Evolutionary conservation across 37 sponge, comb jelly and placozoan genomes (phyloP).

Genomic region (Cliona cf. orientalis): DNA sequence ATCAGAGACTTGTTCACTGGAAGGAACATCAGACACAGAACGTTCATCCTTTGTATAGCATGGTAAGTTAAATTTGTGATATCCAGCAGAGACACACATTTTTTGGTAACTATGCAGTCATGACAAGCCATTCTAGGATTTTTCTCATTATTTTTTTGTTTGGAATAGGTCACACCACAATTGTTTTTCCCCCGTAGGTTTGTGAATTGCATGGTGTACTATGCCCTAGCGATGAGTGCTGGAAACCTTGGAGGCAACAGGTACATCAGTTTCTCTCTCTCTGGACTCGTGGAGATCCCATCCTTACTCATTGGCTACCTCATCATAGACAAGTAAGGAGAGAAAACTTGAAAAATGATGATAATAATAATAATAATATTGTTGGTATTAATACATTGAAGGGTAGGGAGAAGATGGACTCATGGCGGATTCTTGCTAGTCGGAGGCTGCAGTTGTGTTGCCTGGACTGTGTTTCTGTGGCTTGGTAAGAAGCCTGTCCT

Average conservation of each 20-base stretch:
- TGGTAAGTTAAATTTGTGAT: conserved; percentile 38
- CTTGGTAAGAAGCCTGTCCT: conserved; percentile 8
- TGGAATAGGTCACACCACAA: background rate
- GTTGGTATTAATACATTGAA: conserved; percentile 1
- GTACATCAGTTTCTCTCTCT: conserved; percentile 54
- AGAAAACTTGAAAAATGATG: background rate
- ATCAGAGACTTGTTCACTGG: conserved; percentile 48
- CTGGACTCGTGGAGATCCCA: conserved; percentile 66
- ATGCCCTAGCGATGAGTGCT: conserved; percentile 53
- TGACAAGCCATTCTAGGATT: background rate
- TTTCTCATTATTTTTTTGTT: background rate
- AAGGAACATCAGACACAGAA: conserved; percentile 22
- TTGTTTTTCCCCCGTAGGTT: conserved; percentile 34
- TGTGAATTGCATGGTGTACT: conserved; percentile 46
- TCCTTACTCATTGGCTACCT: conserved; percentile 10
- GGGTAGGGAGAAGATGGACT: conserved; percentile 51
- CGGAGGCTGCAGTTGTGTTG: conserved; percentile 23
- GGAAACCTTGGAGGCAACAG: conserved; percentile 52
- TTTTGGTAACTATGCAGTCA: too few relatives aligned
- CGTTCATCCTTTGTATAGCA: conserved; percentile 5
- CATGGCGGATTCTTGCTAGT: conserved; percentile 23
- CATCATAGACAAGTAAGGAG: conserved; percentile 40
- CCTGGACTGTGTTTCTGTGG: conserved; percentile 2
- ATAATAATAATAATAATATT: background rate
- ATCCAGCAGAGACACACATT: background rate